These are phyloP conservation scores for Pogonognathellus flavescens DNA, from an alignment of 1,140 invertebrate species.

Conservation along the genomic window DNA sequence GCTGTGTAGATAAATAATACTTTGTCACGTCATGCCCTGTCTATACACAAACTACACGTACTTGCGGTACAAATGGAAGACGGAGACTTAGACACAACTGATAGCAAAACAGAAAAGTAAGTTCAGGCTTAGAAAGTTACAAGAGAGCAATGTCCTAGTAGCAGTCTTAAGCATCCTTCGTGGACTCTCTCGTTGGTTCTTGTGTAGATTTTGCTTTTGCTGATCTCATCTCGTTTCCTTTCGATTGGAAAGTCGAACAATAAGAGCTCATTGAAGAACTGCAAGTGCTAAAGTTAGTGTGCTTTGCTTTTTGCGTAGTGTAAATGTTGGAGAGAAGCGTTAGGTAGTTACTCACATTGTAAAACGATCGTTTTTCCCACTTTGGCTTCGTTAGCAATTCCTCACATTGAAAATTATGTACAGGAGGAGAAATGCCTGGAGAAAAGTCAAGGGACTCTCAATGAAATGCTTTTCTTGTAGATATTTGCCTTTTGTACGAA, in stretches of 20 bases:
- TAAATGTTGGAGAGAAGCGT: neutral
- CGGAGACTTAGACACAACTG: too few relatives aligned
- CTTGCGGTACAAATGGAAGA: too few relatives aligned
- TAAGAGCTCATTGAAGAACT: constrained; percentile 43
- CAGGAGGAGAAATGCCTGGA: neutral
- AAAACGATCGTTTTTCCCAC: constrained; percentile 25
- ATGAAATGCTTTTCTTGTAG: constrained; percentile 9
- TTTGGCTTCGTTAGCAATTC: constrained; percentile 23
- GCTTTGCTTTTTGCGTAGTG: neutral
- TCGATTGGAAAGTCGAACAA: neutral
- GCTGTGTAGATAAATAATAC: too few relatives aligned
- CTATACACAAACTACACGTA: too few relatives aligned
- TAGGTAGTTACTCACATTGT: neutral
- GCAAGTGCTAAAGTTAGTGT: neutral
- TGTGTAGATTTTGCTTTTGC: neutral
- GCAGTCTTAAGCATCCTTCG: too few relatives aligned
- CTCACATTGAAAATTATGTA: neutral
- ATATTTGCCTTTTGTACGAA: constrained; percentile 2
- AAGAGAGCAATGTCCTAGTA: constrained; percentile 5
- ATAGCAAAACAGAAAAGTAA: too few relatives aligned
- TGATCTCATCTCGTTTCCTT: neutral
- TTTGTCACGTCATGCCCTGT: too few relatives aligned
- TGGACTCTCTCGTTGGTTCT: neutral
- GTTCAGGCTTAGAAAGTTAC: neutral
- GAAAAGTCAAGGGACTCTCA: neutral